Percentiles rank a stretch among this genome's conserved stretches.
Evolutionary conservation across 2,797 vertebrate genomes (phyloP).

Genomic region (Okamejei kenojei): DNA sequence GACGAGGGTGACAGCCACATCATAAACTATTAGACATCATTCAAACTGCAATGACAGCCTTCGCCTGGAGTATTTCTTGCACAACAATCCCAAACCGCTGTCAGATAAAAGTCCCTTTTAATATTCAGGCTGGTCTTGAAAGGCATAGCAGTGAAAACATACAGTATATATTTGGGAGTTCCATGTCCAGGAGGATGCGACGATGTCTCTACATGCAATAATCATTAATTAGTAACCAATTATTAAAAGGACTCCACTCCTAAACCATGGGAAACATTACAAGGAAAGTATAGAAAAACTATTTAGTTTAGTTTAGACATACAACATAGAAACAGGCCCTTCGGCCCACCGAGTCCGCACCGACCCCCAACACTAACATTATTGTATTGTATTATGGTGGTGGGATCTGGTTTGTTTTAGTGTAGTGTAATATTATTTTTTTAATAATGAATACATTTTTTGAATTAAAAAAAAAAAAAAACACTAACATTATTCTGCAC

Average conservation of each 20-base stretch:
- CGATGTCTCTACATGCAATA: background rate
- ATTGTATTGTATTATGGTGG: no score
- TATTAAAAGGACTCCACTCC: no score
- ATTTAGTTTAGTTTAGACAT: no score
- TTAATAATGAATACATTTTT: no score
- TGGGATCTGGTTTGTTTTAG: no score
- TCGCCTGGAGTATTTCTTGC: background rate
- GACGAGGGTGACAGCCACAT: background rate
- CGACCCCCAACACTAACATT: no score
- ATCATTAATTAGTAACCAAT: background rate
- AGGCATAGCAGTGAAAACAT: background rate
- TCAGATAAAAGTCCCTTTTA: slow-evolving; percentile 8
- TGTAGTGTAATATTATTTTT: no score
- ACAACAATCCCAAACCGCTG: background rate
- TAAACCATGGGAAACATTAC: background rate
- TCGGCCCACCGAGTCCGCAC: no score
- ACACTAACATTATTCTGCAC: no score
- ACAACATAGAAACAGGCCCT: no score
- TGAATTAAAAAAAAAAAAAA: no score
- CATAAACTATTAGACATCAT: background rate
- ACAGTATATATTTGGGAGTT: no score
- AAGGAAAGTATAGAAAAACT: background rate
- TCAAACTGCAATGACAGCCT: background rate
- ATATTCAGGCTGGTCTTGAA: background rate
- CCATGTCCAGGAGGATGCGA: background rate